Conservation (phyloP, 2,113 vertebrate species). For the Pseudorasbora parva region DNA sequence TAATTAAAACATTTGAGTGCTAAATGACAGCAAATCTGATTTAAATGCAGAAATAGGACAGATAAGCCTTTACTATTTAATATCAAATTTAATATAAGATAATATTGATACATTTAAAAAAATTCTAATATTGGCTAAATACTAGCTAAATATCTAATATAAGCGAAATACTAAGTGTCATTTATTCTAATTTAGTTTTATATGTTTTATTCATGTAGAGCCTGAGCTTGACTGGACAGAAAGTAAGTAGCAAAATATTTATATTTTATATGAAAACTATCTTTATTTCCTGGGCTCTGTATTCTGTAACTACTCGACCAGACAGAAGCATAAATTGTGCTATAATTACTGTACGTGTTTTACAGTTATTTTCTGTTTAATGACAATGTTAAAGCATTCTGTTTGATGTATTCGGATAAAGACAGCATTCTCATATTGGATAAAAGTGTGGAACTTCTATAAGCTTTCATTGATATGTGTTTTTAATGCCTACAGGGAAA, state of each 20-base stretch:
- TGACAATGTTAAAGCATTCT: background rate
- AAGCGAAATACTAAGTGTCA: too few relatives aligned
- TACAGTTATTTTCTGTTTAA: background rate
- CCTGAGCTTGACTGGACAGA: constrained; percentile 51
- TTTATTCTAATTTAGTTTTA: background rate
- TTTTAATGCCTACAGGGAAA: constrained; percentile 56
- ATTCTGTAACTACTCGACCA: background rate
- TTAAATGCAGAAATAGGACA: too few relatives aligned
- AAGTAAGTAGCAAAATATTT: constrained; percentile 44
- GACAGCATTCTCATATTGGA: background rate
- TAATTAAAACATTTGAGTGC: background rate
- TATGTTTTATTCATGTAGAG: constrained; percentile 27
- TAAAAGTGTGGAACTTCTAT: background rate
- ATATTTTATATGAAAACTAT: background rate
- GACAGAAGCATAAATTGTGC: background rate
- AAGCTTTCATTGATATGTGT: background rate
- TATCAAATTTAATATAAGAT: too few relatives aligned
- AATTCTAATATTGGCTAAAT: too few relatives aligned
- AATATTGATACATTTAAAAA: too few relatives aligned
- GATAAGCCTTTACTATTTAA: too few relatives aligned
- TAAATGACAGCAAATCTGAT: too few relatives aligned
- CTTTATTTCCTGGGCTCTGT: background rate
- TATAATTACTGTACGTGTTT: background rate
- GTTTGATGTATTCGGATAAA: background rate
- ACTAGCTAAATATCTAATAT: too few relatives aligned